Percentiles rank a stretch among this genome's conserved stretches.
Evolutionary conservation across 2,888 invertebrate species (phyloP).

Genomic region (Thera britannica): DNA sequence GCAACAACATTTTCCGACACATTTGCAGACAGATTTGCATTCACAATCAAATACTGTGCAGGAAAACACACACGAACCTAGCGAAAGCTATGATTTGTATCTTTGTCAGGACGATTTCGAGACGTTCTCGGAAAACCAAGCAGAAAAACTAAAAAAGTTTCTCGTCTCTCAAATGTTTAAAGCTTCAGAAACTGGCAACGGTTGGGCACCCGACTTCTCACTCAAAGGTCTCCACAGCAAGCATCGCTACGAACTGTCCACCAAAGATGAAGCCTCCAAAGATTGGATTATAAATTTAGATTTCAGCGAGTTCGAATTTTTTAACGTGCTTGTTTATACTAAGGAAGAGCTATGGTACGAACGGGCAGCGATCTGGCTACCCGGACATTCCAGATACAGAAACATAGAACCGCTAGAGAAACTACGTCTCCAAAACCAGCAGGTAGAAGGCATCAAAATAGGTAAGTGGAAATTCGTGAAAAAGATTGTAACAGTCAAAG

Average conservation of each 20-base stretch:
- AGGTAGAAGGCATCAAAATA: constrained; percentile 60
- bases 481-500: constrained; percentile 65
- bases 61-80: neutral
- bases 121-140: constrained; percentile 57
- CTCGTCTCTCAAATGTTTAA: constrained; percentile 62
- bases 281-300: constrained; percentile 69
- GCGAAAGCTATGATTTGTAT: constrained; percentile 53
- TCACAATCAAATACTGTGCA: neutral
- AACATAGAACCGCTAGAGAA: constrained; percentile 67
- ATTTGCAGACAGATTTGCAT: constrained; percentile 8
- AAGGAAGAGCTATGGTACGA: constrained; percentile 77
- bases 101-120: constrained; percentile 74
- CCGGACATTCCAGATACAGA: constrained; percentile 66
- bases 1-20: constrained; percentile 10
- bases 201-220: constrained; percentile 65
- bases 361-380: constrained; percentile 75
- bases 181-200: constrained; percentile 50
- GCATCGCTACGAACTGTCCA: constrained; percentile 65
- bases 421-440: constrained; percentile 69
- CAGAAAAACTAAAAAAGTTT: constrained; percentile 59
- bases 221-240: constrained; percentile 65
- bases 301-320: constrained; percentile 60
- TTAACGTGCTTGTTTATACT: constrained; percentile 69
- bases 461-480: constrained; percentile 76
- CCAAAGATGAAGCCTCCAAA: constrained; percentile 60